These are phyloP conservation scores for Telenomus remus DNA, from an alignment of 1,140 invertebrate genomes.

Conservation along the genomic window DNA sequence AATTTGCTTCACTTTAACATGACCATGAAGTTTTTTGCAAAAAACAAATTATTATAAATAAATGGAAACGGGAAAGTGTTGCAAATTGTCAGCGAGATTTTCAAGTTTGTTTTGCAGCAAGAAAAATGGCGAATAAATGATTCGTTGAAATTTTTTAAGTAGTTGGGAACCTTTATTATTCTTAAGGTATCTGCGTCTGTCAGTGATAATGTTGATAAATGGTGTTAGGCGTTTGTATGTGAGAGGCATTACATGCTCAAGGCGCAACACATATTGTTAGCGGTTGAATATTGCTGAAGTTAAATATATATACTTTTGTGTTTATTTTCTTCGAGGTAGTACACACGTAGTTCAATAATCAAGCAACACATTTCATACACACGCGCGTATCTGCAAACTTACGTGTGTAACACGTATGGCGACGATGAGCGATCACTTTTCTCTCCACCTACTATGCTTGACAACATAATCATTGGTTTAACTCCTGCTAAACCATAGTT, in stretches of 20 bases:
- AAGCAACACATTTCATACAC: constrained; percentile 53
- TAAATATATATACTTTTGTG: constrained; percentile 52
- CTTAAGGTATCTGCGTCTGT: constrained; percentile 64
- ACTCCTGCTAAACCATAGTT: constrained; percentile 73
- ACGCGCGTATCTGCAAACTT: constrained; percentile 40
- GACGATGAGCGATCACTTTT: constrained; percentile 71
- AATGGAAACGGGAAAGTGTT: no score
- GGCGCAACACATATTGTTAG: constrained; percentile 52
- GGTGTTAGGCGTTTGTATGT: constrained; percentile 62
- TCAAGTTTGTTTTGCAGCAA: no score
- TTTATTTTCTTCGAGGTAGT: constrained; percentile 46
- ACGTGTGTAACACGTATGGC: constrained; percentile 56
- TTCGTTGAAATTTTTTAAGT: constrained; percentile 14
- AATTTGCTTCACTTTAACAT: no score
- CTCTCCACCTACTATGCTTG: constrained; percentile 70
- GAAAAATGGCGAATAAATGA: background rate
- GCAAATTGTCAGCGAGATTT: no score
- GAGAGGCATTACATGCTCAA: constrained; percentile 54
- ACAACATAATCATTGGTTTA: constrained; percentile 75
- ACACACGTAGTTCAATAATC: constrained; percentile 54
- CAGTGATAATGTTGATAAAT: constrained; percentile 73
- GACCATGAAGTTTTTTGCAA: no score
- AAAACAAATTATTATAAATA: no score
- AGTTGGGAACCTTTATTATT: constrained; percentile 60
- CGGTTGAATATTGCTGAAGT: constrained; percentile 48